These are phyloP conservation scores for Neuroterus valhalla DNA, from an alignment of 1,140 invertebrate genomes.

Conservation along the genomic window DNA sequence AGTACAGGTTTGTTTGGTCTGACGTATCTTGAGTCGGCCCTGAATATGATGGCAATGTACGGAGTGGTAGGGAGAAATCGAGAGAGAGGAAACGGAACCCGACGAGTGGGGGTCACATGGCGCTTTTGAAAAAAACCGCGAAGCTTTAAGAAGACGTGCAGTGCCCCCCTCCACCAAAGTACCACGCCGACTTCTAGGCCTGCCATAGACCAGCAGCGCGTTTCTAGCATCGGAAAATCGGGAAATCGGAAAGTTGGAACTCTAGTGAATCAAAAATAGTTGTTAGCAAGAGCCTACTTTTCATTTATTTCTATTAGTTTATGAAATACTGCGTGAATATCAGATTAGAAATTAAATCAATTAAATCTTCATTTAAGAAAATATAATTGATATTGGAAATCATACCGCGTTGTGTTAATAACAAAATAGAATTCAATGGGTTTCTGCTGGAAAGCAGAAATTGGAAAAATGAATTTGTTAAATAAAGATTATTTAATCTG, in stretches of 20 bases:
- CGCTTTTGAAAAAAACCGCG: conserved; percentile 73
- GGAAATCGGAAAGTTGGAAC: conserved; percentile 23
- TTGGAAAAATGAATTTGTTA: no score
- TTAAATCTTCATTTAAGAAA: no score
- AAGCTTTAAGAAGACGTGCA: conserved; percentile 73
- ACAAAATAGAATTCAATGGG: no score
- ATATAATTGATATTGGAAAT: no score
- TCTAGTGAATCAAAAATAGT: background rate
- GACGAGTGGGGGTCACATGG: conserved; percentile 56
- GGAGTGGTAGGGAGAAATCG: conserved; percentile 32
- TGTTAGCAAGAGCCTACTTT: no score
- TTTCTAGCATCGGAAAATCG: conserved; percentile 45
- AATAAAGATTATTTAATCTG: no score
- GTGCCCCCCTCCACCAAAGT: conserved; percentile 70
- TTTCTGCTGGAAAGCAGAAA: no score
- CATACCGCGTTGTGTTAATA: no score
- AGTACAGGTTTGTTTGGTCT: background rate
- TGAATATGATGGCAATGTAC: background rate
- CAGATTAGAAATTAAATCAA: no score
- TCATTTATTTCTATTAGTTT: background rate
- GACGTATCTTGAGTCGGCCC: background rate
- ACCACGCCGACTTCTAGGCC: conserved; percentile 64
- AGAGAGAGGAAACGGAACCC: conserved; percentile 28
- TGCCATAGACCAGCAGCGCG: conserved; percentile 65
- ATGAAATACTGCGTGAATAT: background rate